phyloP scores from a whole-genome alignment of 2,888 invertebrate species.

The Amphipoea lucens region DNA sequence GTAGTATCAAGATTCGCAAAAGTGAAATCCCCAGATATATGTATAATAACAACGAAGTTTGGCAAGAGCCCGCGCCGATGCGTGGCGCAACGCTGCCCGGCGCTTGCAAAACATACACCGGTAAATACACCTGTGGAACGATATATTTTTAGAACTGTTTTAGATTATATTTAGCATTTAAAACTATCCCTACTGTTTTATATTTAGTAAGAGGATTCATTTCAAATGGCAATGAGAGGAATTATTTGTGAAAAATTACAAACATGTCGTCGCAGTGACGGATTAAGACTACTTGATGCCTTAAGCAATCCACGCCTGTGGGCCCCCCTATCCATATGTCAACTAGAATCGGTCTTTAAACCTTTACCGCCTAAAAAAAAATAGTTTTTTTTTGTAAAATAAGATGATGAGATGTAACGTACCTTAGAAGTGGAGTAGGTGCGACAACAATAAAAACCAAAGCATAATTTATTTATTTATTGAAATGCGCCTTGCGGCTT shows the following conservation, averaged over 20 bases:
- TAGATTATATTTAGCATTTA: conserved; percentile 19
- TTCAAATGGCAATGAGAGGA: conserved; percentile 4
- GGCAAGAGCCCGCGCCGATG: conserved; percentile 69
- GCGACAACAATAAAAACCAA: too few relatives aligned
- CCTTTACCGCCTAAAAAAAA: too few relatives aligned
- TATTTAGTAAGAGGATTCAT: conserved; percentile 10
- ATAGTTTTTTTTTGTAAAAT: too few relatives aligned
- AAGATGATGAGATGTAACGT: too few relatives aligned
- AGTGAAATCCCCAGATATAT: conserved; percentile 62
- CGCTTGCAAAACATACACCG: conserved; percentile 70
- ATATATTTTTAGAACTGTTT: conserved; percentile 56
- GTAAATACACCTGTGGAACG: conserved; percentile 59
- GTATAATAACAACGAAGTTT: conserved; percentile 61
- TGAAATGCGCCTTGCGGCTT: too few relatives aligned
- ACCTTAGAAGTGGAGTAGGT: too few relatives aligned
- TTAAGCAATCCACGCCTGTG: too few relatives aligned
- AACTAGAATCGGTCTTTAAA: too few relatives aligned
- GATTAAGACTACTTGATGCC: too few relatives aligned
- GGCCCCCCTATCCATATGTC: too few relatives aligned
- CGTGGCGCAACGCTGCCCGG: conserved; percentile 69
- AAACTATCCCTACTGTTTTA: not conserved
- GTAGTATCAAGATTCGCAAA: conserved; percentile 61
- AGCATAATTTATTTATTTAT: too few relatives aligned
- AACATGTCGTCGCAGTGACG: not conserved
- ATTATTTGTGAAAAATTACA: not conserved